Evolutionary conservation across 2,888 invertebrate species (phyloP).

Genomic region (Aphelenchoides bicaudatus): DNA sequence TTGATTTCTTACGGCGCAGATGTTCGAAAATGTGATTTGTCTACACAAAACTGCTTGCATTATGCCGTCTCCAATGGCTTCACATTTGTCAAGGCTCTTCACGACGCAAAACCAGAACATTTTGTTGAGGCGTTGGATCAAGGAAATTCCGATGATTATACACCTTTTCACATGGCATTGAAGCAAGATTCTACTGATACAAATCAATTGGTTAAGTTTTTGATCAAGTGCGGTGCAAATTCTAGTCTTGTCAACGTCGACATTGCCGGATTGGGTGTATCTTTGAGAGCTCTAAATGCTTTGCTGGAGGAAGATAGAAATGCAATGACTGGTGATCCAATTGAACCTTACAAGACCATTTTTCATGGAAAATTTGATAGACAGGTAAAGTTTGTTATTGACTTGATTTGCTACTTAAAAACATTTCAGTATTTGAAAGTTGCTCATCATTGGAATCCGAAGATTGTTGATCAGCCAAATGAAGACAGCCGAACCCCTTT

Average conservation of each 20-base stretch:
- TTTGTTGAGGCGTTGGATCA: slow-evolving; percentile 2
- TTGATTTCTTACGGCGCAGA: slow-evolving; percentile 29
- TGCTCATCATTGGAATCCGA: background rate
- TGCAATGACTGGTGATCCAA: background rate
- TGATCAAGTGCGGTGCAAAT: slow-evolving; percentile 13
- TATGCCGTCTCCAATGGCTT: slow-evolving; percentile 18
- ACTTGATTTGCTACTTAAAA: background rate
- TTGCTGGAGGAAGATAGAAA: background rate
- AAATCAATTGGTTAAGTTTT: slow-evolving; percentile 1
- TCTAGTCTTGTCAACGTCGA: background rate
- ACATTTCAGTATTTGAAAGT: slow-evolving; percentile 15
- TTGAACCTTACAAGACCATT: too few relatives aligned
- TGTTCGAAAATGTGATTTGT: slow-evolving; percentile 26
- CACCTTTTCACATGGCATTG: slow-evolving; percentile 11
- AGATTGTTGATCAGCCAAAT: slow-evolving; percentile 23
- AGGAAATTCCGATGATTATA: background rate
- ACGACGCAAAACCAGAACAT: too few relatives aligned
- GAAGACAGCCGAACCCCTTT: slow-evolving; percentile 28
- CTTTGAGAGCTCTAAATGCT: slow-evolving; percentile 1
- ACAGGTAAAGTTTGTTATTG: background rate
- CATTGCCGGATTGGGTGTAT: slow-evolving; percentile 11
- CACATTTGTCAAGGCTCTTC: background rate
- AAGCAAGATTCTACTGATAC: background rate
- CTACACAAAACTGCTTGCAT: slow-evolving; percentile 26
- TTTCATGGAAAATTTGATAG: background rate